Base-by-base conservation (phyloP, 2,797 vertebrate genomes). In the Silurus lanzhouensis region DNA sequence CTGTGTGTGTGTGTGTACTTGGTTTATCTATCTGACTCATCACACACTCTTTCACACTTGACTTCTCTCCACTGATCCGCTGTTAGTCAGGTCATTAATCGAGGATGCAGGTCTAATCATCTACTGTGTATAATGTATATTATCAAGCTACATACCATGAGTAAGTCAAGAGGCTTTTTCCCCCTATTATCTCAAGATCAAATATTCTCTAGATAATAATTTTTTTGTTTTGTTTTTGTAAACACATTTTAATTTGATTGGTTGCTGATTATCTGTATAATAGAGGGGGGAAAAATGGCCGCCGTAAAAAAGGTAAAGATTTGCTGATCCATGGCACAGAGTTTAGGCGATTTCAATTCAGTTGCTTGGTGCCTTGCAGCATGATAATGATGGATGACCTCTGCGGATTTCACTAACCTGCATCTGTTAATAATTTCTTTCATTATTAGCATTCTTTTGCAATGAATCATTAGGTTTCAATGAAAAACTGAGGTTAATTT, bases 381-480 rank as follows among this genome's bases (percentile, higher is more conserved):
- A 44, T 46, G 22, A n/a, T 38, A 22, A 60, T 48, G 57, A 72
- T n/a, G 13, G 67, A 52, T 64, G 57, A 57, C 14, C 58, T 83
- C 70, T 52, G 58, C 52, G 70, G 70, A 83, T 46, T 71, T 83
- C 38, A 46, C 22, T 31, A 64, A 48, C 22, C 71, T 78, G 48
- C 63, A 81, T 55, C 13, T 31, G 63, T 27, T 27, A 81, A 46
- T 78, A 6, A 3, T 79, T 55, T 82, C 2, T 46, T 66, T 58
- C 12, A 44, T 81, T 38, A 48, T 57, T 70, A 61, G 38, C 88
- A 81, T 83, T 74, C 87, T 84, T 84, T 85, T 86, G 79, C 87
- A 85, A 72, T 87, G 86, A 75, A 82, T 91, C 91, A 82, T 90
- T 84, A 90, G 90, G 92, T 92, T 92, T 92, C 64, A 68, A 71